Conservation (phyloP, 2,797 vertebrate species). For the Telmatherina bonti region DNA sequence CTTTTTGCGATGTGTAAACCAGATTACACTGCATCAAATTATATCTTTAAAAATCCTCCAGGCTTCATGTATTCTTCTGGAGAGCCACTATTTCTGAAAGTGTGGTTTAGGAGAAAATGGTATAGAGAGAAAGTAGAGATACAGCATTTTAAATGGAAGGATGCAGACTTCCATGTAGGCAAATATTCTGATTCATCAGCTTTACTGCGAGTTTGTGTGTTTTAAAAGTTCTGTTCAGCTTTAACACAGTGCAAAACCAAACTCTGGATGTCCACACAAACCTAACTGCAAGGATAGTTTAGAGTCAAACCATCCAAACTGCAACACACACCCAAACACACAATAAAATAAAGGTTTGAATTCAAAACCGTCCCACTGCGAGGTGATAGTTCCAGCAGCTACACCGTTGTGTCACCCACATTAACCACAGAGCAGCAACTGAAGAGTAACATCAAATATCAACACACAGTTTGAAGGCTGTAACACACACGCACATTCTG, state of each 20-base stretch:
- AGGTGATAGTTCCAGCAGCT: no score
- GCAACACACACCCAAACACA: no score
- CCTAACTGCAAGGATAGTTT: neutral
- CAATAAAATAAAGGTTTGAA: neutral
- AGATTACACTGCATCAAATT: neutral
- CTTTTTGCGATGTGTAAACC: neutral
- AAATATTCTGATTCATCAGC: neutral
- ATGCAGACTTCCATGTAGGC: neutral
- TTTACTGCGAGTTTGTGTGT: neutral
- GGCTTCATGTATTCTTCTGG: neutral
- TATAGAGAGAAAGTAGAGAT: neutral
- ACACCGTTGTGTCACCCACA: neutral
- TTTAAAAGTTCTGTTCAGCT: neutral
- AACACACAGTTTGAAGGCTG: slow-evolving; percentile 65
- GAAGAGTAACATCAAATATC: no score
- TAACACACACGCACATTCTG: slow-evolving; percentile 85
- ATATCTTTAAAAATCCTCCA: neutral
- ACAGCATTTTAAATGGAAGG: neutral
- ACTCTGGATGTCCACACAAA: neutral
- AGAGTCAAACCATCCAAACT: neutral
- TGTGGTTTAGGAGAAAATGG: no score
- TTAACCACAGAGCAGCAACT: neutral
- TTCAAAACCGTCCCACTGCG: neutral
- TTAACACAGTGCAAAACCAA: neutral
- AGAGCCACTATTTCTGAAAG: neutral